These are phyloP conservation scores for Sebastes taczanowskii DNA, from an alignment of 2,797 vertebrate genomes.

Conservation along the genomic window DNA sequence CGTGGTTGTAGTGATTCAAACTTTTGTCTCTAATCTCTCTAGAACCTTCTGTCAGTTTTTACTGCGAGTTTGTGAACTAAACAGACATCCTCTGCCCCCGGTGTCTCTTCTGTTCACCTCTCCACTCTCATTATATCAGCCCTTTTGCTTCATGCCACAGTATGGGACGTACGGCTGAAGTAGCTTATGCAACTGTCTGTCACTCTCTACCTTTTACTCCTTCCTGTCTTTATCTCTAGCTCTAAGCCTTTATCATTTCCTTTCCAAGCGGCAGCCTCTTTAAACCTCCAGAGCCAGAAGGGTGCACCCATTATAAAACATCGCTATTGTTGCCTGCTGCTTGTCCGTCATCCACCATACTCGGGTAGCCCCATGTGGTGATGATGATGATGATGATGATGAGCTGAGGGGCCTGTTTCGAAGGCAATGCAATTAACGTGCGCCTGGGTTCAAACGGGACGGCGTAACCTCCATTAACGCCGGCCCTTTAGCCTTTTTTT, in stretches of 20 bases:
- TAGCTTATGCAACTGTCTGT: slow-evolving; percentile 27
- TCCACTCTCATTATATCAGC: background rate
- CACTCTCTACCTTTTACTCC: background rate
- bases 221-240: background rate
- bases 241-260: background rate
- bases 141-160: background rate
- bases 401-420: background rate
- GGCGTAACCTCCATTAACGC: slow-evolving; percentile 26
- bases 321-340: background rate
- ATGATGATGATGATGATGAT: background rate
- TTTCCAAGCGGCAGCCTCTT: background rate
- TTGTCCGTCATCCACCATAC: background rate
- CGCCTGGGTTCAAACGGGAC: slow-evolving; percentile 16
- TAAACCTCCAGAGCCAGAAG: background rate
- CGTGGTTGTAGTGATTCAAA: background rate
- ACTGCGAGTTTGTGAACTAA: background rate
- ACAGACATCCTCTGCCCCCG: background rate
- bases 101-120: background rate
- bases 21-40: background rate
- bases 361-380: background rate
- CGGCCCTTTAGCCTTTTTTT: slow-evolving; percentile 5
- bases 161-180: background rate
- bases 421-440: slow-evolving; percentile 6
- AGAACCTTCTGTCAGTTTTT: background rate
- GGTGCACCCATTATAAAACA: background rate